A percentile compares a stretch with the other conserved stretches of the same genome.
phyloP scores from a whole-genome alignment of 1,140 invertebrate species.

The Chlorops oryzae region DNA sequence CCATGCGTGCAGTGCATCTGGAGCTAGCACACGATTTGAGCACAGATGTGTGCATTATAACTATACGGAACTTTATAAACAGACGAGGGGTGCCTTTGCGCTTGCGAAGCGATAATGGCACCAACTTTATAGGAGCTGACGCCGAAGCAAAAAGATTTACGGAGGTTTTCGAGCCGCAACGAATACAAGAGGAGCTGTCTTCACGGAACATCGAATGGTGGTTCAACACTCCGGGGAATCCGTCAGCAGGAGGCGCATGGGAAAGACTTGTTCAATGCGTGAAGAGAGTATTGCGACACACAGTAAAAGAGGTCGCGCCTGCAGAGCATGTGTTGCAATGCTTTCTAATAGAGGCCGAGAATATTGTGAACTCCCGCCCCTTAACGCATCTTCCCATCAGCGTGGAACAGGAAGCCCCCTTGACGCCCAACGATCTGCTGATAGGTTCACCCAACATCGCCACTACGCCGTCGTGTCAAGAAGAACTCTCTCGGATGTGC shows the following conservation, averaged over 20 bases:
- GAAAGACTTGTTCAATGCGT: constrained; percentile 19
- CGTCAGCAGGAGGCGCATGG: constrained; percentile 21
- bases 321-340: constrained; percentile 21
- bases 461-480: too few relatives aligned
- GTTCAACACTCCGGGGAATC: background rate
- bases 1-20: constrained; percentile 5
- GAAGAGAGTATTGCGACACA: constrained; percentile 17
- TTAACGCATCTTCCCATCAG: constrained; percentile 26
- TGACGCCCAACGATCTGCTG: constrained; percentile 7
- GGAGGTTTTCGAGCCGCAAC: background rate
- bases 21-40: constrained; percentile 1
- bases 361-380: constrained; percentile 22
- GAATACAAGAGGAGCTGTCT: background rate
- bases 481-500: too few relatives aligned
- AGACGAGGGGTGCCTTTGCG: constrained; percentile 2
- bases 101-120: constrained; percentile 2
- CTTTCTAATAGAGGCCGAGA: constrained; percentile 21
- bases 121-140: constrained; percentile 6
- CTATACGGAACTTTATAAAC: constrained; percentile 8
- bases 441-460: background rate
- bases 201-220: constrained; percentile 1
- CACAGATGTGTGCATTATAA: constrained; percentile 4
- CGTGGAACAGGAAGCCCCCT: constrained; percentile 20
- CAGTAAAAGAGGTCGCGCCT: constrained; percentile 15
- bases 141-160: background rate